Evolutionary conservation across 2,888 invertebrate species (phyloP).

Genomic region (Aspidiotus destructor): DNA sequence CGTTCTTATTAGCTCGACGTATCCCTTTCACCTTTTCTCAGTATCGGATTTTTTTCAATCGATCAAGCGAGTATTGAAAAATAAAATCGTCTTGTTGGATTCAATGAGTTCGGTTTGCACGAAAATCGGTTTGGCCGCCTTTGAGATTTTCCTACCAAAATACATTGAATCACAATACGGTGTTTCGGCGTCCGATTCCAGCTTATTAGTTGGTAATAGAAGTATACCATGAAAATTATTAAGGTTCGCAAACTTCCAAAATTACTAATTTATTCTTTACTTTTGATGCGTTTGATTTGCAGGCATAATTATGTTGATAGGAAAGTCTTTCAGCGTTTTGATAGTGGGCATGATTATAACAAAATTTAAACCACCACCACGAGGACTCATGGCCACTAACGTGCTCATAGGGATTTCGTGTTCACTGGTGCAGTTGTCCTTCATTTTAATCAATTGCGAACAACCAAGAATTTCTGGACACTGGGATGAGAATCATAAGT

Average conservation of each 20-base stretch:
- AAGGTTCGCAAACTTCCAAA: background rate
- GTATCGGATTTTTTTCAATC: constrained; percentile 39
- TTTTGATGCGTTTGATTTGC: background rate
- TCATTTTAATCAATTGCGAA: constrained; percentile 41
- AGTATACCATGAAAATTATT: background rate
- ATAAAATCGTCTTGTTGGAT: constrained; percentile 44
- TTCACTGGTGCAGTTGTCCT: constrained; percentile 38
- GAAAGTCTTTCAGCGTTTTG: constrained; percentile 39
- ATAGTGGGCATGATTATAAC: constrained; percentile 39
- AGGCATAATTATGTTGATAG: constrained; percentile 36
- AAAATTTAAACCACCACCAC: constrained; percentile 40
- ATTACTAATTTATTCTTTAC: background rate
- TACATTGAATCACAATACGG: constrained; percentile 49
- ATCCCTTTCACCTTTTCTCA: constrained; percentile 13
- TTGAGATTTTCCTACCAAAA: constrained; percentile 48
- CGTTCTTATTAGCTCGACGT: background rate
- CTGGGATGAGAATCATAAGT: constrained; percentile 34
- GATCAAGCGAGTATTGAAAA: constrained; percentile 41
- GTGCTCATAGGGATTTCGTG: constrained; percentile 40
- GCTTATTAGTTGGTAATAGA: constrained; percentile 45
- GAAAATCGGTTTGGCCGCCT: constrained; percentile 43
- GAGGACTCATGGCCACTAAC: constrained; percentile 40
- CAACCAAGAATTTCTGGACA: constrained; percentile 37
- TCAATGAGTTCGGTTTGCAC: constrained; percentile 44
- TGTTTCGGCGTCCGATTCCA: constrained; percentile 45